Percentiles rank a stretch among this genome's conserved stretches.
Conservation (phyloP, 2,888 invertebrate species). For the Agriotes lineatus region DNA sequence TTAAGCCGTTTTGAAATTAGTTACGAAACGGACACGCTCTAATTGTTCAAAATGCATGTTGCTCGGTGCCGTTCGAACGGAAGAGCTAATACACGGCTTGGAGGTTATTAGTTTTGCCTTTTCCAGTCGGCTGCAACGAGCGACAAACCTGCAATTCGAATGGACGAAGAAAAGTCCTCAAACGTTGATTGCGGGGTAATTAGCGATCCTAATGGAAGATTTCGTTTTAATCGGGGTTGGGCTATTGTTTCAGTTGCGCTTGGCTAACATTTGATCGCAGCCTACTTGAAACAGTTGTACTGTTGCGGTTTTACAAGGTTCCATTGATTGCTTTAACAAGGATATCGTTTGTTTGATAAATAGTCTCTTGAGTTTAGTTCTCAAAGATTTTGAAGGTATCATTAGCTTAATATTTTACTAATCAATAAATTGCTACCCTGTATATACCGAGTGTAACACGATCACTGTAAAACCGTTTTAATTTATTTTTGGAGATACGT, state of each 20-base stretch:
- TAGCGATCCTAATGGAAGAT: background rate
- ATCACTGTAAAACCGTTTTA: too few species aligned
- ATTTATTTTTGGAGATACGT: too few species aligned
- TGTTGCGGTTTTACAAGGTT: too few species aligned
- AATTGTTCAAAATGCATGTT: conserved; percentile 4
- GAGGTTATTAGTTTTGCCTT: conserved; percentile 2
- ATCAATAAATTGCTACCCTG: too few species aligned
- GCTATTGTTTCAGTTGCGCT: background rate
- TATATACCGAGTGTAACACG: too few species aligned
- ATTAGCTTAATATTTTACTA: too few species aligned
- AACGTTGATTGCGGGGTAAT: background rate
- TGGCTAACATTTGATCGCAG: background rate
- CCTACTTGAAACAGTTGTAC: too few species aligned
- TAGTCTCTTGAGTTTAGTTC: too few species aligned
- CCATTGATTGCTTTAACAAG: too few species aligned
- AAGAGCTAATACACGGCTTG: conserved; percentile 3
- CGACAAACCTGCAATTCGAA: background rate
- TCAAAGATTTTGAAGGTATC: too few species aligned
- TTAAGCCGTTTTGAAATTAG: conserved; percentile 4
- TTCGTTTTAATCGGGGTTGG: background rate
- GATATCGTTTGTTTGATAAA: too few species aligned
- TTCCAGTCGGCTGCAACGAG: background rate
- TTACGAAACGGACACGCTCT: conserved; percentile 1
- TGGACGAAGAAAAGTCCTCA: background rate
- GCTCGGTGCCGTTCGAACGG: conserved; percentile 1